Conservation (phyloP, 2,797 vertebrate species). For the Poecilia picta region DNA sequence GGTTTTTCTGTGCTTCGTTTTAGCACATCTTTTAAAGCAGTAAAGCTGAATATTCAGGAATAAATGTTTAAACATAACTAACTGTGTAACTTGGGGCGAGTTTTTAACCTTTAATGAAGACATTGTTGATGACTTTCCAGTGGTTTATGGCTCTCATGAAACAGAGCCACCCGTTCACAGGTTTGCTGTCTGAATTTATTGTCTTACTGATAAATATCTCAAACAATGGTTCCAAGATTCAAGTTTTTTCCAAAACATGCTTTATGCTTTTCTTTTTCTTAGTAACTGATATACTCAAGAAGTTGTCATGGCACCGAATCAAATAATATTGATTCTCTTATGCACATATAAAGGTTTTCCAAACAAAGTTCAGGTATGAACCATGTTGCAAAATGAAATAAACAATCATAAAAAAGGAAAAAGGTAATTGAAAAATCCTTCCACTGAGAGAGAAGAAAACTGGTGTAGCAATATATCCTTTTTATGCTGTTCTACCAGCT, state of each 20-base stretch:
- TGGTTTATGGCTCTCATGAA: neutral
- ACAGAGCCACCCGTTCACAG: neutral
- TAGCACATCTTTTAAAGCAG: neutral
- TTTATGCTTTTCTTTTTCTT: neutral
- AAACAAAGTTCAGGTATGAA: neutral
- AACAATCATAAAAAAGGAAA: neutral
- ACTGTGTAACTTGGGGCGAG: neutral
- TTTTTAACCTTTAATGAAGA: neutral
- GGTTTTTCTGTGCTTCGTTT: neutral
- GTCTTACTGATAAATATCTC: neutral
- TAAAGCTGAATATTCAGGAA: neutral
- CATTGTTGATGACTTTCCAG: neutral
- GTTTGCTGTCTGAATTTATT: neutral
- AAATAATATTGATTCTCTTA: neutral
- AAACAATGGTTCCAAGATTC: neutral
- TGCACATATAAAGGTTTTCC: neutral
- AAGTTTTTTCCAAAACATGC: neutral
- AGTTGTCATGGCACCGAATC: neutral
- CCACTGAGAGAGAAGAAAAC: neutral
- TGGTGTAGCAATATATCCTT: neutral
- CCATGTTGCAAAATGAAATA: neutral
- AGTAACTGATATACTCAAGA: too few relatives aligned
- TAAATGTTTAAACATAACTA: neutral
- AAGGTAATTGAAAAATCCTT: neutral
- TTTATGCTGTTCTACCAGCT: neutral